Evolutionary conservation across 2,113 vertebrate genomes (phyloP), one percentile per base, ranked within the genome.

Genomic region (Condylura cristata): DNA sequence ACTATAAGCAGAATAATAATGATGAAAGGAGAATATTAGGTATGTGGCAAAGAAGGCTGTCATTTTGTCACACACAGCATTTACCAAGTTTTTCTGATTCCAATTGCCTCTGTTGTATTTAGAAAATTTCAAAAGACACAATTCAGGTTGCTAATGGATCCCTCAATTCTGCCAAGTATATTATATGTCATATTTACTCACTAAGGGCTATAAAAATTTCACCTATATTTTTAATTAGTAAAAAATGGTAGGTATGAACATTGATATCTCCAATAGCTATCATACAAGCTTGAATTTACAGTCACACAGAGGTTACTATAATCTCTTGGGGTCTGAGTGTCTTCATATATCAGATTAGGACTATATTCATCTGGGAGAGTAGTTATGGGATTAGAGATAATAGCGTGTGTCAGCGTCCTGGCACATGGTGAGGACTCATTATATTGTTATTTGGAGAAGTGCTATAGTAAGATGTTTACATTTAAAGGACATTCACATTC

Each of bases 371-470:
- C 86, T 51, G 66, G 11, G 20, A 13, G 6, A 2, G 32, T 58
- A 51, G 72, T 78, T 93, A 51, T 13, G 53, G 71, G 80, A 46
- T 90, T 61, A 85, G 90, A 72, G 90, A 90, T 89, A 94, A 97
- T 12, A 48, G 41, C 0, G 16, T 8, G 5, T 39, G 89, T 76
- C 83, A 76, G 86, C 71, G 30, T 61, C 61, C 75, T 2, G 61
- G 60, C 90, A 30, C 84, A 70, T 6, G 87, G 91, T 84, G 39
- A 58, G 75, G 75, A 17, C 65, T 74, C 60, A 37, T 44, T 18
- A 26, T 56, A 94, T 96, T 94, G 89, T 91, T 92, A 75, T 80
- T 68, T 78, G 65, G 82, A 96, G 70, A 84, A 8, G n/a, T 9
- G 56, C 81, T 28, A 18, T 0, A 74, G 53, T 70, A 88, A 72